phyloP scores from a whole-genome alignment of 2,113 vertebrate species.

The Dendropsophus ebraccatus region DNA sequence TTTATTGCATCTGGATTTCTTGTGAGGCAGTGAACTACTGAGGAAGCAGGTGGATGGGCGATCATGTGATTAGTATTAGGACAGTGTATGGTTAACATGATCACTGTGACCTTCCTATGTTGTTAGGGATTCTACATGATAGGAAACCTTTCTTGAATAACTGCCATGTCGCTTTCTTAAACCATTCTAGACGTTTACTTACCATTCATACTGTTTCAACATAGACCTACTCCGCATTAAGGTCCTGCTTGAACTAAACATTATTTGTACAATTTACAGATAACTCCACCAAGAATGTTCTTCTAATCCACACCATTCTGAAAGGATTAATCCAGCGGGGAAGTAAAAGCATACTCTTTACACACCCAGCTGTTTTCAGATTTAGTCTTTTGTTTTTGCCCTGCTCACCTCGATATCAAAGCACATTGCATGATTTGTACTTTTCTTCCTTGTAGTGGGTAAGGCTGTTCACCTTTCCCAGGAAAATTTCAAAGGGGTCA shows the following conservation, averaged over 20 bases:
- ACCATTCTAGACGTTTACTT: too few species aligned
- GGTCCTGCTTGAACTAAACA: background rate
- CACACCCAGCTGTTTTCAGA: background rate
- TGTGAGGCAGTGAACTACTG: too few species aligned
- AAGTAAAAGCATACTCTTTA: background rate
- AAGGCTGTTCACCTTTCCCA: background rate
- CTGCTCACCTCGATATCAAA: background rate
- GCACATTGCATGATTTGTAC: background rate
- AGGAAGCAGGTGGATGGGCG: too few species aligned
- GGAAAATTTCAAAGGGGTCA: too few species aligned
- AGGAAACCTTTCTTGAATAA: too few species aligned
- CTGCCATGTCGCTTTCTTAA: too few species aligned
- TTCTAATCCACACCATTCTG: background rate
- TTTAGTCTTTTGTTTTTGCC: background rate
- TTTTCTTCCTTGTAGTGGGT: background rate
- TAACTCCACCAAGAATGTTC: background rate
- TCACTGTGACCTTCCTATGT: too few species aligned
- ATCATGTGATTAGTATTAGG: too few species aligned
- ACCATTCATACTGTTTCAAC: too few species aligned
- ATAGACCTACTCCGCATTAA: too few species aligned
- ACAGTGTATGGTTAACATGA: too few species aligned
- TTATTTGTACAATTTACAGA: background rate
- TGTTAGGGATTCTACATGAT: too few species aligned
- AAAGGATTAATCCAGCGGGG: background rate
- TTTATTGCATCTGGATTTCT: background rate